These are phyloP conservation scores for Sinocyclocheilus maitianheensis DNA, from an alignment of 2,113 vertebrate genomes.

Conservation along the genomic window DNA sequence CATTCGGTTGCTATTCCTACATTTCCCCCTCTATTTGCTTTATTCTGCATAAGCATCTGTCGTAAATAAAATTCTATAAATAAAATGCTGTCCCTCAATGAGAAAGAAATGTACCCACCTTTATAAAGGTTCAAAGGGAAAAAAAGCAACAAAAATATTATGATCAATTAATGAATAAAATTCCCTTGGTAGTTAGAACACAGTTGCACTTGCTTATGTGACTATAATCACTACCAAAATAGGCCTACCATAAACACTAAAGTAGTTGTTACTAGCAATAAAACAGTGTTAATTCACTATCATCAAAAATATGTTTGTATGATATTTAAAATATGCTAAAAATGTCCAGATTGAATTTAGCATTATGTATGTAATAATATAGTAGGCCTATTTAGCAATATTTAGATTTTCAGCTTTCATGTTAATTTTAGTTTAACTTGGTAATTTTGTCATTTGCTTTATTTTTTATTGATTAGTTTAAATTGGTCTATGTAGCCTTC, in stretches of 20 bases:
- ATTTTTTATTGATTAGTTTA: neutral
- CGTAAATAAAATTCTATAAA: too few relatives aligned
- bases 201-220: too few relatives aligned
- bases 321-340: neutral
- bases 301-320: too few relatives aligned
- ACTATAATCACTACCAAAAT: neutral
- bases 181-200: too few relatives aligned
- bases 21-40: too few relatives aligned
- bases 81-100: too few relatives aligned
- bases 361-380: neutral
- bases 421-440: neutral
- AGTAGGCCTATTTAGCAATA: neutral
- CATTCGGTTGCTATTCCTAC: neutral
- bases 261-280: neutral
- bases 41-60: too few relatives aligned
- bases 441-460: neutral
- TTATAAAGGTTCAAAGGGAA: too few relatives aligned
- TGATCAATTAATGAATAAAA: too few relatives aligned
- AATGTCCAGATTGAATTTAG: neutral
- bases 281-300: too few relatives aligned
- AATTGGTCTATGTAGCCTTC: neutral
- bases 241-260: neutral
- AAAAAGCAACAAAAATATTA: too few relatives aligned
- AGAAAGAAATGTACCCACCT: too few relatives aligned
- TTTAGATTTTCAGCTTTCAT: neutral